These are phyloP conservation scores for Xestoiulus laeticollis DNA, from an alignment of 2,888 invertebrate species.

Conservation along the genomic window DNA sequence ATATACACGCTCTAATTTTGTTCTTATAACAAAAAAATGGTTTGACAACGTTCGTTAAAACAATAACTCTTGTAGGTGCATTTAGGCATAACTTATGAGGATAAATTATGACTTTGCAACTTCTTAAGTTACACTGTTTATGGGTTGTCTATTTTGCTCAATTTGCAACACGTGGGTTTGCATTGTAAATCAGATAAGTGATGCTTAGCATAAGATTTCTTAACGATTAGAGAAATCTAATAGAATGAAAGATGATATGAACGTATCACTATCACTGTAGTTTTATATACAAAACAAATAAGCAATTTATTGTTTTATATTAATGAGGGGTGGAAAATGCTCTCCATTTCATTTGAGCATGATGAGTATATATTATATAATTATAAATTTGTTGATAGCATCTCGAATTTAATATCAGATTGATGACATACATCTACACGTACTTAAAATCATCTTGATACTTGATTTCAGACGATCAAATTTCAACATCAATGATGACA, in stretches of 20 bases:
- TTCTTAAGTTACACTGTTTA: slow-evolving; percentile 1
- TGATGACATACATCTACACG: too few species aligned
- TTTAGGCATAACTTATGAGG: neutral
- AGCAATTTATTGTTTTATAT: neutral
- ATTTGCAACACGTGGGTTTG: neutral
- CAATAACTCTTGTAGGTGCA: neutral
- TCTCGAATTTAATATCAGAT: too few species aligned
- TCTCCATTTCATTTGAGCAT: too few species aligned
- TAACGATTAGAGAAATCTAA: neutral
- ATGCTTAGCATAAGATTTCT: neutral
- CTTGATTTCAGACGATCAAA: too few species aligned
- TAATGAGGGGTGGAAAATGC: neutral
- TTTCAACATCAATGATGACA: too few species aligned
- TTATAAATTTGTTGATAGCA: too few species aligned
- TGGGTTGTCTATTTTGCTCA: neutral
- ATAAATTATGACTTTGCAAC: neutral
- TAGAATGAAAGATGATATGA: neutral
- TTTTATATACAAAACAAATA: neutral
- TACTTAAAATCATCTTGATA: too few species aligned
- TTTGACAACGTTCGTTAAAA: neutral
- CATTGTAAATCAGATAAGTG: slow-evolving; percentile 26
- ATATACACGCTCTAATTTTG: neutral
- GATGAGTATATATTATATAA: too few species aligned
- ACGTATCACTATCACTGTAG: neutral
- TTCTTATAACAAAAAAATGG: neutral